phyloP scores from a whole-genome alignment of 1,140 invertebrate species.

The Drosophila suzukii region DNA sequence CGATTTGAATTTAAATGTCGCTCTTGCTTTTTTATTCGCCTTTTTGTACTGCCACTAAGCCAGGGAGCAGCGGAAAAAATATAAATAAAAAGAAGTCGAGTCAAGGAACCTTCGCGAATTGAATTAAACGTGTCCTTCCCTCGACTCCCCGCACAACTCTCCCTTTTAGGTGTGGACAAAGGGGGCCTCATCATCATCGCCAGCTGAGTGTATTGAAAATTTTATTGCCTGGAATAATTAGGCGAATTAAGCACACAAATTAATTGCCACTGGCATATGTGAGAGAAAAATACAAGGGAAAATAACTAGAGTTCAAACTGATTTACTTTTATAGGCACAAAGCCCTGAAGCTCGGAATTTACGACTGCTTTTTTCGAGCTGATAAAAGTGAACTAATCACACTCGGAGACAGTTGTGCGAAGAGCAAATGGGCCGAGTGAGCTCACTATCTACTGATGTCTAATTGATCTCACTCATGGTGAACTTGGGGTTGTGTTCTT shows the following conservation, averaged over 20 bases:
- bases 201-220: slow-evolving; percentile 75
- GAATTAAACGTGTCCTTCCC: slow-evolving; percentile 73
- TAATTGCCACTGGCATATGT: slow-evolving; percentile 76
- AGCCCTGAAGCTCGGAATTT: slow-evolving; percentile 52
- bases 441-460: slow-evolving; percentile 29
- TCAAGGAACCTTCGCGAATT: slow-evolving; percentile 77
- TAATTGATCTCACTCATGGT: slow-evolving; percentile 9
- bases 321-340: slow-evolving; percentile 77
- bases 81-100: slow-evolving; percentile 35
- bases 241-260: slow-evolving; percentile 79
- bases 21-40: slow-evolving; percentile 48
- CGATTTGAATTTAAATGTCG: slow-evolving; percentile 82
- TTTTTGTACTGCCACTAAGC: slow-evolving; percentile 57
- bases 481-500: background rate
- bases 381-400: slow-evolving; percentile 37
- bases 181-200: slow-evolving; percentile 27
- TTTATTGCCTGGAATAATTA: slow-evolving; percentile 82
- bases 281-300: slow-evolving; percentile 40
- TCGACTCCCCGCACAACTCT: slow-evolving; percentile 29
- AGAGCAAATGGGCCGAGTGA: slow-evolving; percentile 4
- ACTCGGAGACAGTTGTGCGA: background rate
- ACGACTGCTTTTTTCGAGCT: slow-evolving; percentile 21
- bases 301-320: slow-evolving; percentile 43
- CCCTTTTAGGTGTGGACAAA: slow-evolving; percentile 52
- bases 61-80: slow-evolving; percentile 37